Percentiles rank a stretch among this genome's conserved stretches.
Evolutionary conservation across 2,113 vertebrate genomes (phyloP).

Genomic region (Poecile atricapillus): DNA sequence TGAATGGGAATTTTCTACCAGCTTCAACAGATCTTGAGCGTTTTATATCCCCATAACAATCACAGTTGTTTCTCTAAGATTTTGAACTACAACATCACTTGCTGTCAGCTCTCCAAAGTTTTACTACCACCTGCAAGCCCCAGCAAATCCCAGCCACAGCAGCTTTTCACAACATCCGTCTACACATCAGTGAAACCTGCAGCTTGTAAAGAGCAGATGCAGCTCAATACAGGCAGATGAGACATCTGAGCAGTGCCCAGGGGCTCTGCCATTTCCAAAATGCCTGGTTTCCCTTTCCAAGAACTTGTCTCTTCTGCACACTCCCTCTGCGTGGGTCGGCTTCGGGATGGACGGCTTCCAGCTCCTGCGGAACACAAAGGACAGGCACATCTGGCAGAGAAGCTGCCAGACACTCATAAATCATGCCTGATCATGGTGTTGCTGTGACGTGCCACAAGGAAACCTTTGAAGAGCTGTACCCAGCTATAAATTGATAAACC

Average conservation of each 20-base stretch:
- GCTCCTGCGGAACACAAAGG: conserved; percentile 13
- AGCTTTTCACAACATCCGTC: conserved; percentile 14
- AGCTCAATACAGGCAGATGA: neutral
- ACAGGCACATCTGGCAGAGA: conserved; percentile 40
- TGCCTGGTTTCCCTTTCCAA: neutral
- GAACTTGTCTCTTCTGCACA: neutral
- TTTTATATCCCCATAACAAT: neutral
- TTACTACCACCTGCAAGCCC: conserved; percentile 29
- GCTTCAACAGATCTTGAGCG: neutral
- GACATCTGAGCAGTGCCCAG: conserved; percentile 7
- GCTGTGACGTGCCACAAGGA: neutral
- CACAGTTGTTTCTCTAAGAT: neutral
- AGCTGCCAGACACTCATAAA: neutral
- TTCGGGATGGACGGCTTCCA: neutral
- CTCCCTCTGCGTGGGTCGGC: neutral
- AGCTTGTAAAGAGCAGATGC: conserved; percentile 33
- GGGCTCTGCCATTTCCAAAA: conserved; percentile 26
- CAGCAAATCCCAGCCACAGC: conserved; percentile 15
- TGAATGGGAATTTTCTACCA: neutral
- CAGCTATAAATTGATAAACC: neutral
- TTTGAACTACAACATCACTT: conserved; percentile 3
- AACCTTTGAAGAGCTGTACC: conserved; percentile 18
- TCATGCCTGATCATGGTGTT: neutral
- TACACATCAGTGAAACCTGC: neutral
- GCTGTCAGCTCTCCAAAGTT: conserved; percentile 40